Evolutionary conservation across 2,113 vertebrate species (phyloP), one percentile per base, ranked within the genome.

Genomic region (Myotis davidii): DNA sequence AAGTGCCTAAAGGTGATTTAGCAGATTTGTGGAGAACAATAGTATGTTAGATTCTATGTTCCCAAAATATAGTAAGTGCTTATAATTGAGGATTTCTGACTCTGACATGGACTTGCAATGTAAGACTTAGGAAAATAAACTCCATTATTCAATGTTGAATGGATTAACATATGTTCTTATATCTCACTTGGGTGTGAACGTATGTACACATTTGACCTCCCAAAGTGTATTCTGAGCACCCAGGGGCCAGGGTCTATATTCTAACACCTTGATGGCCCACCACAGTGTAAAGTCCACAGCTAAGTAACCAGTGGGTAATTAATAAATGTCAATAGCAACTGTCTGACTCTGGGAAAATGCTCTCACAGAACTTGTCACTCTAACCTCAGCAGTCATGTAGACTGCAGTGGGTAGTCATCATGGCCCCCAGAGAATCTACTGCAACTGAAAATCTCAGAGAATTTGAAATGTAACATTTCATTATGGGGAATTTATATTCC

Each of bases 111-210:
- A 81, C 85, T 88, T 54, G 83, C 0, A 59, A 29, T 64, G 20
- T 92, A 92, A 95, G 72, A 34, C 48, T 94, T 77, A 84, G 87
- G 42, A 91, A 86, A 94, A 92, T 70, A 93, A 88, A 76, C 54
- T 9, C 65, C 65, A 45, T 77, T 29, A 39, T 39, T 94, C 70
- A 92, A 1, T 83, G 32, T 50, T 91, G 56, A 93, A 72, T 48
- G 45, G 34, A 90, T 84, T 45, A 85, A 65, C 34, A 78, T 25
- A 89, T 74, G 10, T 61, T 87, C 56, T 93, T 79, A 74, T 86
- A 70, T 77, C 37, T 90, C 29, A 54, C 50, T 84, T 78, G 25
- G 56, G 10, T 70, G 56, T 59, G 74, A 81, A 76, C 42, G 27
- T 39, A 70, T 56, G 34, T 91, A 91, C 23, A 45, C 13, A 70